These are phyloP conservation scores for Julus scandinavius DNA, from an alignment of 2,888 invertebrate species.

Conservation along the genomic window DNA sequence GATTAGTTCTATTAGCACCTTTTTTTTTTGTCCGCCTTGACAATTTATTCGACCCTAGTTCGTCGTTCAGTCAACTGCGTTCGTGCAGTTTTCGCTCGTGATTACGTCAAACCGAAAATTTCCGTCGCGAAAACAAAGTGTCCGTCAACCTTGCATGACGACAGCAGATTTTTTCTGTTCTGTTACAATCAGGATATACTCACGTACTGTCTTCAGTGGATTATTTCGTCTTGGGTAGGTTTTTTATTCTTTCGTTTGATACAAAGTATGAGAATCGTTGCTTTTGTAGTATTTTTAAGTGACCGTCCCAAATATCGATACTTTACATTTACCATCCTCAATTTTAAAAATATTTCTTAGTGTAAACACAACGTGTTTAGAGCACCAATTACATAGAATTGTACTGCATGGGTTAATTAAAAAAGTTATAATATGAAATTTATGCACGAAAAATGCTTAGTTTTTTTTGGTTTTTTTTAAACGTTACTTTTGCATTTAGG, in stretches of 20 bases:
- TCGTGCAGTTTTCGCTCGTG: neutral
- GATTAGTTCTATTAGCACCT: conserved; percentile 4
- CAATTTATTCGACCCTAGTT: neutral
- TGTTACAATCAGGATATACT: neutral
- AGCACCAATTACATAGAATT: too few species aligned
- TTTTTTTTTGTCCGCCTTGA: neutral
- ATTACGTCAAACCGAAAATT: neutral
- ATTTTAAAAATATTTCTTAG: too few species aligned
- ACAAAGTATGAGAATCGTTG: neutral
- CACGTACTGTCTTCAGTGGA: neutral
- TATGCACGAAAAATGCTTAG: too few species aligned
- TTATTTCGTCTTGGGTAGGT: neutral
- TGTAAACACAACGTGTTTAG: too few species aligned
- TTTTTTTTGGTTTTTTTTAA: too few species aligned
- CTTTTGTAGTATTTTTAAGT: neutral
- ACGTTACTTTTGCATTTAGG: too few species aligned
- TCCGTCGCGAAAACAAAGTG: too few species aligned
- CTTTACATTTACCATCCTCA: too few species aligned
- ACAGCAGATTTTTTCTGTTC: neutral
- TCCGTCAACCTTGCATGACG: neutral
- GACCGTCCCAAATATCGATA: too few species aligned
- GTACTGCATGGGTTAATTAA: too few species aligned
- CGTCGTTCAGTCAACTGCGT: neutral
- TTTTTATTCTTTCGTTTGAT: neutral
- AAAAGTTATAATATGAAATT: too few species aligned